Base-by-base conservation (phyloP, 30 jellyfish, hydroid and myxozoan genomes). In the Cassiopea xamachana region DNA sequence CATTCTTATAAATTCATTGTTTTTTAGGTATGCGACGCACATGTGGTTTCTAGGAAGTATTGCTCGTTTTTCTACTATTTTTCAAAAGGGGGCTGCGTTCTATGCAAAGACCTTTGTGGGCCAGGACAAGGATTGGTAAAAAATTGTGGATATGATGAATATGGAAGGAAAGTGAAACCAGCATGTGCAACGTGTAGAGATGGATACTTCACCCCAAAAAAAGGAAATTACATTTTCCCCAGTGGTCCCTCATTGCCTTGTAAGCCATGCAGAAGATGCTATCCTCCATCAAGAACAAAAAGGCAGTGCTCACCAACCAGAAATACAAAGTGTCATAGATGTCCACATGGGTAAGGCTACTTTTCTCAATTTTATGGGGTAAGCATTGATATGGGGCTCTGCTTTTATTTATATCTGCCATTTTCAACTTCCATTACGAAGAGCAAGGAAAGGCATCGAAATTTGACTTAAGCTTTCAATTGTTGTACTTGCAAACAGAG, bases 311-410 rank as follows among this genome's bases (percentile, higher is more conserved):
- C 82, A 12, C 46, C 89, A 19, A 46, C 79, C 10, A 60, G 85
- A 61, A 77, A 87, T 76, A 72, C 89, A 4, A 87, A 64, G 18
- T 87, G 94, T 64, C n/a, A 77, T 19, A 60, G 75, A 44, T 87
- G 94, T 62, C 94, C 94, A 60, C 82, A 59, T 19, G 94, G 94
- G 94, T 87, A 77, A 39, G 89, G 61, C 61, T 77, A 13, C 46
- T 77, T 10, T n/a, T 60, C 13, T 46, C n/a, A 7, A 13, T 12
- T 60, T 2, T 39, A 55, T 7, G 39, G 39, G 39, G 39, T 27
- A 27, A 0, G 39, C 39, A 48, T 39, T 47, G 86, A 14, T 50
- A 44, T 46, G 10, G 47, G 74, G 39, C 39, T 27, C 39, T 27
- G 39, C 39, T 27, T 27, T 27, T 27, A 27, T 27, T 27, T 27